Conservation (phyloP, 2,797 vertebrate genomes). For the Poeciliopsis turneri region DNA sequence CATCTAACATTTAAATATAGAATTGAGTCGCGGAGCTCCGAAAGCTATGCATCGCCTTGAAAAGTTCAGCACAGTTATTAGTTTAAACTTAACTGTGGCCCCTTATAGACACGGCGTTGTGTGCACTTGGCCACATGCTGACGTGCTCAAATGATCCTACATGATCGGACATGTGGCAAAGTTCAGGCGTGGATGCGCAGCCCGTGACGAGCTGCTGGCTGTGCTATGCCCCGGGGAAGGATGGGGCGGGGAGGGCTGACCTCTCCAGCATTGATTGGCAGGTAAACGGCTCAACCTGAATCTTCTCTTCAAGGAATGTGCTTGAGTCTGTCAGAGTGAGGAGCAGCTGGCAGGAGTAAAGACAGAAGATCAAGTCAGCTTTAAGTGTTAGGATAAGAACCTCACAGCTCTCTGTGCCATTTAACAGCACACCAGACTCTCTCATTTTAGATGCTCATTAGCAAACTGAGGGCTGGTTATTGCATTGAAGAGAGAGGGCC, state of each 20-base stretch:
- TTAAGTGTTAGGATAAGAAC: slow-evolving; percentile 83
- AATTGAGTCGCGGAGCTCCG: slow-evolving; percentile 73
- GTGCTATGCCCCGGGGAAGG: slow-evolving; percentile 44
- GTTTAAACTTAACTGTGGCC: slow-evolving; percentile 73
- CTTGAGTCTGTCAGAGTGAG: slow-evolving; percentile 83
- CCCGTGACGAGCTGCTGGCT: slow-evolving; percentile 58
- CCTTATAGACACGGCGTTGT: slow-evolving; percentile 56
- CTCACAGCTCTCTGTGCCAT: slow-evolving; percentile 70
- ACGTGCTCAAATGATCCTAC: slow-evolving; percentile 73
- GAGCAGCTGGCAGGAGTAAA: slow-evolving; percentile 82
- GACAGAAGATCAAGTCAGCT: slow-evolving; percentile 80
- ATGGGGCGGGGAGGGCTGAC: slow-evolving; percentile 59
- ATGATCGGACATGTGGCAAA: slow-evolving; percentile 77
- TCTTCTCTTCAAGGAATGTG: slow-evolving; percentile 83
- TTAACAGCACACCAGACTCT: slow-evolving; percentile 75
- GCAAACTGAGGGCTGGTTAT: slow-evolving; percentile 63
- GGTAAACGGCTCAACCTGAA: slow-evolving; percentile 69
- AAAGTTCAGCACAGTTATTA: slow-evolving; percentile 83
- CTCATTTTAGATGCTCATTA: slow-evolving; percentile 70
- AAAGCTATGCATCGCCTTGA: slow-evolving; percentile 80
- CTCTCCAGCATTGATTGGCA: slow-evolving; percentile 77
- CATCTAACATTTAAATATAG: slow-evolving; percentile 80
- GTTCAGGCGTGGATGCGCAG: slow-evolving; percentile 57
- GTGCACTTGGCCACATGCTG: slow-evolving; percentile 47
- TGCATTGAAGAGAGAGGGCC: slow-evolving; percentile 47